Conservation (phyloP, 2,888 invertebrate species). For the Hetaerina titia region DNA sequence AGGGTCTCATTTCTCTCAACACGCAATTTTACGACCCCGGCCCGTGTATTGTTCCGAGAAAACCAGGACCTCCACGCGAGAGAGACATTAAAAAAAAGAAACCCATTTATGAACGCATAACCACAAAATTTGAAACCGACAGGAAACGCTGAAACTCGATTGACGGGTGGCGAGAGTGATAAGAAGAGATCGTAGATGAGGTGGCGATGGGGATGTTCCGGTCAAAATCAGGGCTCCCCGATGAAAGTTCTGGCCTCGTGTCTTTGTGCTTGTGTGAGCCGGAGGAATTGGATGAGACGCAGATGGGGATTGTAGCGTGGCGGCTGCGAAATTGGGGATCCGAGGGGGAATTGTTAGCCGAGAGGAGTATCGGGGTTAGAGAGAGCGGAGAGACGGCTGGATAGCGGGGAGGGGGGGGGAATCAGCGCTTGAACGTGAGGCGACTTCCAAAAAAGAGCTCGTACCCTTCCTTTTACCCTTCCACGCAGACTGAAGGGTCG, state of each 20-base stretch:
- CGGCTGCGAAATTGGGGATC: neutral
- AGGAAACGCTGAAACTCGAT: neutral
- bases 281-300: neutral
- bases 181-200: neutral
- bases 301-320: neutral
- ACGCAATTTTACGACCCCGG: too few relatives aligned
- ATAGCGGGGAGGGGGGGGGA: neutral
- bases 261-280: neutral
- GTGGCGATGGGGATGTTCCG: neutral
- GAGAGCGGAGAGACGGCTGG: neutral
- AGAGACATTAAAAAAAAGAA: too few relatives aligned
- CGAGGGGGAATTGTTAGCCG: neutral
- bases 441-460: neutral
- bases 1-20: too few relatives aligned
- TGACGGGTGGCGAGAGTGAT: neutral
- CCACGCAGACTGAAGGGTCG: neutral
- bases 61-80: too few relatives aligned
- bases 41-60: too few relatives aligned
- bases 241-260: neutral
- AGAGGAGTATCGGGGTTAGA: neutral
- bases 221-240: neutral
- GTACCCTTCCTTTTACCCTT: neutral
- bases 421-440: neutral
- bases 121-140: too few relatives aligned
- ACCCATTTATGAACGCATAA: too few relatives aligned